A percentile compares a stretch with the other conserved stretches of the same genome.
Evolutionary conservation across 2,888 invertebrate genomes (phyloP).

Genomic region (Cecidostiba fungosa): DNA sequence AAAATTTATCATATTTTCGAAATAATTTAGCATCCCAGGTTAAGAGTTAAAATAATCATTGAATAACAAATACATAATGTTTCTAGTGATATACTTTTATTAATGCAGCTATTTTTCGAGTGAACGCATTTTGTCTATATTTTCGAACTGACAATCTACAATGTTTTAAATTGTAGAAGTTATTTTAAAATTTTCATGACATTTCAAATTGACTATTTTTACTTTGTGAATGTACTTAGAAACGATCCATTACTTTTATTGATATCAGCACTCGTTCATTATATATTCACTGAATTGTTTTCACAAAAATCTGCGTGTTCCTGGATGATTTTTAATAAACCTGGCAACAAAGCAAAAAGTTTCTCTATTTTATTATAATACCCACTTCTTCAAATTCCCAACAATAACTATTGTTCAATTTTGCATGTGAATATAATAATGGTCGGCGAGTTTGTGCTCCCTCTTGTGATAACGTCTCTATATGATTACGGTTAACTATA

Average conservation of each 20-base stretch:
- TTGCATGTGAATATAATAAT: constrained; percentile 68
- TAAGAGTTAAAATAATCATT: not conserved
- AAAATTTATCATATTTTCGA: not conserved
- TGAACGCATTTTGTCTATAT: not conserved
- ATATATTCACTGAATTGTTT: not conserved
- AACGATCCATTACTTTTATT: not conserved
- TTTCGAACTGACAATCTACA: constrained; percentile 30
- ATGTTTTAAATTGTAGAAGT: constrained; percentile 36
- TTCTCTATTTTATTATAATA: too few relatives aligned
- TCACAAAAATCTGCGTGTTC: not conserved
- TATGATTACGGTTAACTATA: not conserved
- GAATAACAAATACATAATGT: not conserved
- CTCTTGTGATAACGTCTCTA: not conserved
- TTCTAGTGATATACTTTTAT: not conserved
- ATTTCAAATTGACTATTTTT: not conserved
- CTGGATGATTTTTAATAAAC: not conserved
- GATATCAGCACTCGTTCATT: not conserved
- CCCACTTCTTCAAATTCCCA: too few relatives aligned
- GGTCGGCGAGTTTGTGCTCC: not conserved
- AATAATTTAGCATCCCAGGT: not conserved
- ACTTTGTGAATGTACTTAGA: not conserved
- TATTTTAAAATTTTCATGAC: constrained; percentile 6
- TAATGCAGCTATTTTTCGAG: not conserved
- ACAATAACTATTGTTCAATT: too few relatives aligned
- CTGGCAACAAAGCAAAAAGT: not conserved